A percentile compares a stretch with the other conserved stretches of the same genome.
phyloP scores from a whole-genome alignment of 2,113 vertebrate species.

The Etheostoma spectabile region DNA sequence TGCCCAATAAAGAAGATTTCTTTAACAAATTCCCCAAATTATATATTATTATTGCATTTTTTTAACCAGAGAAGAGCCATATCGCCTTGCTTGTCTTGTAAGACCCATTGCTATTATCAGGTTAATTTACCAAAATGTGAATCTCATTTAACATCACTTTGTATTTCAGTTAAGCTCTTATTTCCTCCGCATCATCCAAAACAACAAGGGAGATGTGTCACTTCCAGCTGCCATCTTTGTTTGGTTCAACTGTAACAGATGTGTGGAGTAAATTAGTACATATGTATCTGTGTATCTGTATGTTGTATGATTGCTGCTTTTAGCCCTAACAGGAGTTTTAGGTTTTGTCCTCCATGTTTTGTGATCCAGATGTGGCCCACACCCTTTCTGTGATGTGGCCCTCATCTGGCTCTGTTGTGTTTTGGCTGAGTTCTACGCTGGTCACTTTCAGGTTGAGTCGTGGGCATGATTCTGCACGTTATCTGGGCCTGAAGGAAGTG shows the following conservation, averaged over 20 bases:
- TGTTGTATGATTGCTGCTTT: not conserved
- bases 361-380: not conserved
- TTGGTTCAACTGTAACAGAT: not conserved
- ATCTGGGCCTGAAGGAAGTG: too few relatives aligned
- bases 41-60: not conserved
- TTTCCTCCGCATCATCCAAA: not conserved
- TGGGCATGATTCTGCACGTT: not conserved
- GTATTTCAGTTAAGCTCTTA: not conserved
- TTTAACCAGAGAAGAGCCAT: not conserved
- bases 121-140: not conserved
- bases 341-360: not conserved
- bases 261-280: not conserved
- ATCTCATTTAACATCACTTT: not conserved
- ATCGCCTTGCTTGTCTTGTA: not conserved
- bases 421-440: not conserved
- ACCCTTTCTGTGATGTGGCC: not conserved
- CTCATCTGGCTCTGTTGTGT: not conserved
- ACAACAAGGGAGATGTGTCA: not conserved
- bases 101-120: not conserved
- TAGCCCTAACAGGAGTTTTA: not conserved
- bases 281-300: not conserved
- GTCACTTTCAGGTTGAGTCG: not conserved
- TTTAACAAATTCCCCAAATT: not conserved
- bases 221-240: not conserved
- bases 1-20: not conserved